Conservation (phyloP, 2,113 vertebrate species). For the Petromus typicus region DNA sequence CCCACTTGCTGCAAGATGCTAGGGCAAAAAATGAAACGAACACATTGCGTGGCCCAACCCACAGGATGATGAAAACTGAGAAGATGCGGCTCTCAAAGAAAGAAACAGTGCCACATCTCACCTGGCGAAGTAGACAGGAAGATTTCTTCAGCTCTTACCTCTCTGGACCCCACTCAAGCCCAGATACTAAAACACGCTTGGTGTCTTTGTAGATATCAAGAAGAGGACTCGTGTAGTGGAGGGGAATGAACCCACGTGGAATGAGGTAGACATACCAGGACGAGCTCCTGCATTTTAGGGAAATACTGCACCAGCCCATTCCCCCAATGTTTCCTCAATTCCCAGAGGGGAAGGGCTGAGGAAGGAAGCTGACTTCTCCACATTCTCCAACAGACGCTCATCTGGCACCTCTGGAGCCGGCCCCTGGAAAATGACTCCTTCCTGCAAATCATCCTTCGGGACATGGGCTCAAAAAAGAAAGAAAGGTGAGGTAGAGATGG, state of each 20-base stretch:
- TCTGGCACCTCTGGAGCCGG: constrained; percentile 76
- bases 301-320: not conserved
- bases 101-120: not conserved
- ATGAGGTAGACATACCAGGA: constrained; percentile 73
- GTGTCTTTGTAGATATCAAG: constrained; percentile 74
- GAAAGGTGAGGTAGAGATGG: constrained; percentile 68
- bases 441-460: constrained; percentile 70
- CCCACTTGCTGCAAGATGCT: not conserved
- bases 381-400: constrained; percentile 68
- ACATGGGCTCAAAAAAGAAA: constrained; percentile 33
- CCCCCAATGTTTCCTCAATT: not conserved
- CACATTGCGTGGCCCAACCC: not conserved
- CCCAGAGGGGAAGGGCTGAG: not conserved
- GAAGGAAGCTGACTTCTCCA: not conserved
- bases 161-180: not conserved
- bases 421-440: constrained; percentile 71
- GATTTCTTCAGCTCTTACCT: not conserved
- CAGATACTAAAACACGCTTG: not conserved
- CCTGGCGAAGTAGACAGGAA: not conserved
- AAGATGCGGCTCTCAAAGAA: not conserved
- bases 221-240: constrained; percentile 72
- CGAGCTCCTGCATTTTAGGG: not conserved
- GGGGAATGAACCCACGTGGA: constrained; percentile 81
- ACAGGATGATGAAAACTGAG: not conserved
- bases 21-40: constrained; percentile 43